phyloP scores from a whole-genome alignment of 1,140 invertebrate genomes.

The Mizuhopecten yessoensis region DNA sequence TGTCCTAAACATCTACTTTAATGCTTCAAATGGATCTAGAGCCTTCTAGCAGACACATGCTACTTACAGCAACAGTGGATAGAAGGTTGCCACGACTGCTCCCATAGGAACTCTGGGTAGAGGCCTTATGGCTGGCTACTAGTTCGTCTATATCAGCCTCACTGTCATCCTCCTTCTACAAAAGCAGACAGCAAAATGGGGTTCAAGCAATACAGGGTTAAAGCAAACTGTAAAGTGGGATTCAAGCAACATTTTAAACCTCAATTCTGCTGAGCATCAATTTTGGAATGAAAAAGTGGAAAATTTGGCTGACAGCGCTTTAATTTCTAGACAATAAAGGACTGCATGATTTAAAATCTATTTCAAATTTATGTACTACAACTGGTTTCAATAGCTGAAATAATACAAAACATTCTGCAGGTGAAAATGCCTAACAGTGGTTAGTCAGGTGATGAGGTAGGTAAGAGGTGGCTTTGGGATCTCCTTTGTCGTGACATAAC shows the following conservation, averaged over 20 bases:
- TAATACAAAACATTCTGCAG: too few relatives aligned
- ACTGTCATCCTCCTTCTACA: slow-evolving; percentile 66
- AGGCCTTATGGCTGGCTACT: slow-evolving; percentile 63
- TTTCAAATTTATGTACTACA: too few relatives aligned
- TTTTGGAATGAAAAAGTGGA: not conserved
- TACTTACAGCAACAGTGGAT: slow-evolving; percentile 64
- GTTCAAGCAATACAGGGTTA: not conserved
- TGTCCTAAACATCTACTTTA: not conserved
- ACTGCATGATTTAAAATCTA: too few relatives aligned
- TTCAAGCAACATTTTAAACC: not conserved
- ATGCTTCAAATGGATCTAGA: not conserved
- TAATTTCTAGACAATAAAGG: too few relatives aligned
- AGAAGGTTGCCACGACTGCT: slow-evolving; percentile 70
- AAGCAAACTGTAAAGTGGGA: not conserved
- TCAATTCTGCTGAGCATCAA: not conserved
- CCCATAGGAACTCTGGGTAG: slow-evolving; percentile 44
- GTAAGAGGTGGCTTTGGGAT: too few relatives aligned
- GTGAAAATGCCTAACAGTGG: too few relatives aligned
- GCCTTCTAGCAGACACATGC: not conserved
- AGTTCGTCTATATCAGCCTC: slow-evolving; percentile 74
- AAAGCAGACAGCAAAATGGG: slow-evolving; percentile 25
- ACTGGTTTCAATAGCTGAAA: too few relatives aligned
- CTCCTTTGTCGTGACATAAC: too few relatives aligned
- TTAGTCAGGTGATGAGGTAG: too few relatives aligned
- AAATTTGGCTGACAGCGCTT: not conserved